Conservation (phyloP, 2,888 invertebrate species). For the Pterostichus niger region DNA sequence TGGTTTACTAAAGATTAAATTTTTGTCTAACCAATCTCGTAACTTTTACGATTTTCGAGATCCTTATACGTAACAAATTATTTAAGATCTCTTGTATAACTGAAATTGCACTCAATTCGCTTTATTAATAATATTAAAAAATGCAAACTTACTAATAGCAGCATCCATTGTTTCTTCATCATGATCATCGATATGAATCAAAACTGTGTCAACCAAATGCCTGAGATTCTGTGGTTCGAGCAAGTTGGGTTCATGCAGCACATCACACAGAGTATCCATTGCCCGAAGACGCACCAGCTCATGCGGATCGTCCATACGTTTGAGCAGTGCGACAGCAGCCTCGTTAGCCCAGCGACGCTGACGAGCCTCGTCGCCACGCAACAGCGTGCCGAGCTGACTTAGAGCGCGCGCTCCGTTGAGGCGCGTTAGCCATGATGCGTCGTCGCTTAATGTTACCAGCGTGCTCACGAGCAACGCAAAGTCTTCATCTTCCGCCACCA, state of each 20-base stretch:
- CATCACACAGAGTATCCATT: constrained; percentile 80
- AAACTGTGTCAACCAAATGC: constrained; percentile 84
- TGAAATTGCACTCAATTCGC: too few relatives aligned
- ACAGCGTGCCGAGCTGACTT: constrained; percentile 75
- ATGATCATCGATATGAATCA: constrained; percentile 92
- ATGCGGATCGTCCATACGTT: constrained; percentile 88
- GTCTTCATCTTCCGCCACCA: constrained; percentile 70
- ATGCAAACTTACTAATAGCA: constrained; percentile 80
- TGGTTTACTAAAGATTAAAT: too few relatives aligned
- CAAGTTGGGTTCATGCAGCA: constrained; percentile 80
- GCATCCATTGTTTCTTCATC: constrained; percentile 82
- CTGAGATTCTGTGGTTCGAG: constrained; percentile 83
- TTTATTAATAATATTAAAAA: too few relatives aligned
- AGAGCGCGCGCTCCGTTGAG: constrained; percentile 80
- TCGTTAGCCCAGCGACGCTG: constrained; percentile 45
- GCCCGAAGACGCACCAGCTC: constrained; percentile 84
- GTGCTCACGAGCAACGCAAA: constrained; percentile 76
- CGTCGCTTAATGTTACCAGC: constrained; percentile 82
- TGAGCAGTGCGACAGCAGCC: constrained; percentile 81
- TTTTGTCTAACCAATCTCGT: too few relatives aligned
- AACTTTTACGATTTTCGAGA: too few relatives aligned
- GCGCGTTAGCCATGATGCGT: constrained; percentile 82
- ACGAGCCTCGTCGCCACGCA: constrained; percentile 39
- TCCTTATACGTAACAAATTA: too few relatives aligned
- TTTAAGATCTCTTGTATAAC: too few relatives aligned